Evolutionary conservation across 2,113 vertebrate species (phyloP).

Genomic region (Platichthys flesus): DNA sequence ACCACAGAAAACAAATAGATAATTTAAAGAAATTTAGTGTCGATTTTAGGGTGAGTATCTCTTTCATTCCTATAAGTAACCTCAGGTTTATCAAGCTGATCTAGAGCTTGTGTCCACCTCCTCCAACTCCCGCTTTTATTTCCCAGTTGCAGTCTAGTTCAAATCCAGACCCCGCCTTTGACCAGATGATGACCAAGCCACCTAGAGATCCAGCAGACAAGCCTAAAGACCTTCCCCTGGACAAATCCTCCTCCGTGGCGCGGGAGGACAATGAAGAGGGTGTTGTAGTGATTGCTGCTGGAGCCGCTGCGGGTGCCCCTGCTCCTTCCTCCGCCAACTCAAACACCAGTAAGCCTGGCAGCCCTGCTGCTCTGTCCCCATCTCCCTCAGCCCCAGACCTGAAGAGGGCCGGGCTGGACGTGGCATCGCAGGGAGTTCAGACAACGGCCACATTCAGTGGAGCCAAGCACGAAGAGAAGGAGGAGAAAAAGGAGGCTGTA

Average conservation of each 20-base stretch:
- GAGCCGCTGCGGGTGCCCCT: constrained; percentile 42
- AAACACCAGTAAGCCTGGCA: constrained; percentile 89
- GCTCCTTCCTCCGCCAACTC: constrained; percentile 75
- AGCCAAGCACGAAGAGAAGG: constrained; percentile 91
- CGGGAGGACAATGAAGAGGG: constrained; percentile 60
- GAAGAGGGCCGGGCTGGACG: constrained; percentile 90
- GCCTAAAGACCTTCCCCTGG: constrained; percentile 89
- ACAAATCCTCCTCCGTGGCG: constrained; percentile 82
- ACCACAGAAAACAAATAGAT: constrained; percentile 98
- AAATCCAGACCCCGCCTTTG: constrained; percentile 87
- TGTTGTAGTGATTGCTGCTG: constrained; percentile 39
- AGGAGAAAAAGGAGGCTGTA: constrained; percentile 93
- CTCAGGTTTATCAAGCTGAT: background rate
- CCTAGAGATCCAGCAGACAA: constrained; percentile 90
- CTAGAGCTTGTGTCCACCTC: background rate
- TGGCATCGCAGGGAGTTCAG: constrained; percentile 97
- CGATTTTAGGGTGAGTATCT: constrained; percentile 94
- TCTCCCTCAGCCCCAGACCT: constrained; percentile 86
- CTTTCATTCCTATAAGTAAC: background rate
- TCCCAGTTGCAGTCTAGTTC: constrained; percentile 94
- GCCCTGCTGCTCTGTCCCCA: constrained; percentile 88
- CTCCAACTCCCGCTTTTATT: constrained; percentile 8
- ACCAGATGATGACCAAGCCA: constrained; percentile 90
- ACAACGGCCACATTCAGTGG: constrained; percentile 88
- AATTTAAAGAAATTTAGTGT: constrained; percentile 99